Evolutionary conservation across 2,888 invertebrate species (phyloP), one percentile per base, ranked within the genome.

Genomic region (Acanthoscelides obtectus): DNA sequence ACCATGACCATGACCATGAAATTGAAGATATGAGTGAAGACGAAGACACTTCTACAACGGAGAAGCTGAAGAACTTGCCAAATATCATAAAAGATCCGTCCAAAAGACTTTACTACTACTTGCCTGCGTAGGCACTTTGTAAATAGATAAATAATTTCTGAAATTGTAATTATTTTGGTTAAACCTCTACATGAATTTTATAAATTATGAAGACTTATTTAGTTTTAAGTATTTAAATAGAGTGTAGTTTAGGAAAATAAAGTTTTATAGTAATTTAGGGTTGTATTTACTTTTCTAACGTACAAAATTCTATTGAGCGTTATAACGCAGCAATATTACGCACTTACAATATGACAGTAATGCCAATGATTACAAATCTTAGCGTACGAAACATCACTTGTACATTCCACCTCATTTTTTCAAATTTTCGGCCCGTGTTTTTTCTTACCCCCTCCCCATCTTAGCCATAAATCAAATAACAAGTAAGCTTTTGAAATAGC

Each of bases 41-140:
- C 1, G 45, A 45, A 45, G 45, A 45, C 6, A 12, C 45, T 1
- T 45, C 45, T 45, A 12, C 17, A 12, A 45, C 45, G 5, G 20
- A 68, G 19, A 25, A 68, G 22, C 22, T 6, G 68, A 20, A 5
- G 22, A 72, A 74, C 22, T 73, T 73, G 68, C 76, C 77, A n/a
- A 1, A 74, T 20, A 78, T 82, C 74, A 80, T 83, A 68, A 84
- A 83, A 76, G 84, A 85, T 80, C 84, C 85, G 64, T 81, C 80
- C 71, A 82, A 82, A 75, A 78, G 85, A 75, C 76, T 83, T 75
- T 85, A 84, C 79, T 84, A 79, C 77, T 85, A 85, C 73, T 83
- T 83, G 45, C 69, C 74, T 68, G 67, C 70, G 17, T 74, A 74
- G 12, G 12, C 45, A 25, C 12, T 45, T 45, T 45, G 64, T 25